A percentile compares a stretch with the other conserved stretches of the same genome.
phyloP scores from a whole-genome alignment of 2,797 vertebrate genomes.

The Falco biarmicus region DNA sequence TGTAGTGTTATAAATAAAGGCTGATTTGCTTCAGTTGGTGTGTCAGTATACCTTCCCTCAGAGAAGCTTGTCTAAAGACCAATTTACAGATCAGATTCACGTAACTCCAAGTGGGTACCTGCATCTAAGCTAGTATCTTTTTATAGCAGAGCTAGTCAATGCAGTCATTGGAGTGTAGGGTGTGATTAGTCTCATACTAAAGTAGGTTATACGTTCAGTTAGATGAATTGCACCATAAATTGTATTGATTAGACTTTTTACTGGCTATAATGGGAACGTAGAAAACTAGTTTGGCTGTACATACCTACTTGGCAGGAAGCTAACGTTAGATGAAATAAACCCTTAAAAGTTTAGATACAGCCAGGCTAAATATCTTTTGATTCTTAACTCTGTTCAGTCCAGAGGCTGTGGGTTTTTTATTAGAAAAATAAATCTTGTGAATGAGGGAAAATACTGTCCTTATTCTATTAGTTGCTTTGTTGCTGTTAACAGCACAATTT shows the following conservation, averaged over 20 bases:
- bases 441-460: not conserved
- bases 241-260: not conserved
- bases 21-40: not conserved
- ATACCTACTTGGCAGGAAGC: not conserved
- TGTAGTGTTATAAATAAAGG: not conserved
- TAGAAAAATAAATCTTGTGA: not conserved
- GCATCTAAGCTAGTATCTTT: not conserved
- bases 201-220: not conserved
- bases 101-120: not conserved
- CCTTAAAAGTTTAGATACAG: not conserved
- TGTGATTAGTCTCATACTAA: not conserved
- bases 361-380: not conserved
- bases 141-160: not conserved
- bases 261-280: not conserved
- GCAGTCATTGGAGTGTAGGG: not conserved
- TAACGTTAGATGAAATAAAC: not conserved
- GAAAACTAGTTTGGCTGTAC: not conserved
- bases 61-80: not conserved
- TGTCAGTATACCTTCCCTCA: not conserved
- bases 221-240: not conserved
- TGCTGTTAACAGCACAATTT: not conserved
- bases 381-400: not conserved
- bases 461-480: not conserved
- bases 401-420: not conserved
- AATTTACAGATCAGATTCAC: not conserved